These are phyloP conservation scores for Grallaria varia DNA, from an alignment of 2,113 vertebrate genomes.

Conservation along the genomic window DNA sequence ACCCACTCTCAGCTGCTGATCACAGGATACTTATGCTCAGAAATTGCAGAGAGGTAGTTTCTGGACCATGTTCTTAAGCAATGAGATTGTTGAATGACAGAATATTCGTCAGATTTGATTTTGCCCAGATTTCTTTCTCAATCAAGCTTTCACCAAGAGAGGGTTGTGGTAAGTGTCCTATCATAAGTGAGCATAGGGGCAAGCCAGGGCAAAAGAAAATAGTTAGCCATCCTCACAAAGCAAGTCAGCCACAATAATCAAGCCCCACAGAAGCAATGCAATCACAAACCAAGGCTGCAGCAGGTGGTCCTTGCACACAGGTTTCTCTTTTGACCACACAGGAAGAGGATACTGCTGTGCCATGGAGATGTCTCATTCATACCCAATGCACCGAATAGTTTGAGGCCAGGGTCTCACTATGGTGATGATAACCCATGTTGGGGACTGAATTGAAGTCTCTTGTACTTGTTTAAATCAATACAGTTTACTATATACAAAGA, in stretches of 20 bases:
- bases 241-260: background rate
- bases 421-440: background rate
- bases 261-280: background rate
- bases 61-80: background rate
- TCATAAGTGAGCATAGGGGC: background rate
- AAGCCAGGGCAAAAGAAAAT: background rate
- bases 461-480: conserved; percentile 15
- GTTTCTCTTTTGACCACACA: conserved; percentile 7
- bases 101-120: background rate
- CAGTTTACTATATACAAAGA: background rate
- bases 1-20: background rate
- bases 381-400: background rate
- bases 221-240: background rate
- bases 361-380: background rate
- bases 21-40: background rate
- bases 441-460: background rate
- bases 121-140: background rate
- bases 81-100: background rate
- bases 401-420: background rate
- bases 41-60: background rate
- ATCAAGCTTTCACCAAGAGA: background rate
- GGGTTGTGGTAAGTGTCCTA: background rate
- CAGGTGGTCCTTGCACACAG: background rate
- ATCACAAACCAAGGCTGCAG: background rate
- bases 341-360: background rate